Percentiles rank a stretch among this genome's conserved stretches.
phyloP scores from a whole-genome alignment of 1,140 invertebrate species.

The Drosophila nikananu region DNA sequence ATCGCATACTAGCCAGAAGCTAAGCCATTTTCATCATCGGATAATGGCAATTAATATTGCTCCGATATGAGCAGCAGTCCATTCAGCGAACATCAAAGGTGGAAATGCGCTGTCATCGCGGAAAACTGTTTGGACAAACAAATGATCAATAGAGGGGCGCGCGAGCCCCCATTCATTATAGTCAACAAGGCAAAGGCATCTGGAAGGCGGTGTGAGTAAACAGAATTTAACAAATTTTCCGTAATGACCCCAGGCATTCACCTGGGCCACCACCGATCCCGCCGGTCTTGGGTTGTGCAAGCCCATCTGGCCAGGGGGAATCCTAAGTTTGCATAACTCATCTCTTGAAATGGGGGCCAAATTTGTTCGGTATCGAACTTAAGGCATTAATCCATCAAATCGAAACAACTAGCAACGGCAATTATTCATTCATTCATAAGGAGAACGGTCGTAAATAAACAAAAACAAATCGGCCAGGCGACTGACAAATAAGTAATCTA shows the following conservation, averaged over 20 bases:
- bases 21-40: conserved; percentile 34
- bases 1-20: conserved; percentile 13
- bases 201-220: conserved; percentile 35
- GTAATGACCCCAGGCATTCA: conserved; percentile 38
- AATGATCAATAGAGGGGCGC: conserved; percentile 15
- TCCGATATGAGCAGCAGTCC: conserved; percentile 44
- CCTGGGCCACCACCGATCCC: background rate
- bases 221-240: conserved; percentile 54
- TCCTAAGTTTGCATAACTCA: conserved; percentile 66
- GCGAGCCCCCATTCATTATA: conserved; percentile 46
- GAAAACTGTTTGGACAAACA: conserved; percentile 57
- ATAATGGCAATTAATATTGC: conserved; percentile 51
- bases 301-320: conserved; percentile 33
- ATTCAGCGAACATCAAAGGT: conserved; percentile 44
- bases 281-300: conserved; percentile 29
- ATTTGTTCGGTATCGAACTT: background rate
- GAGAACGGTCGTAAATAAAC: conserved; percentile 72
- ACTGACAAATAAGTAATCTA: conserved; percentile 80
- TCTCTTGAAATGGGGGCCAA: conserved; percentile 15
- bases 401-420: conserved; percentile 43
- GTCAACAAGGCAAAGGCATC: conserved; percentile 46
- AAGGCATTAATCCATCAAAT: conserved; percentile 71
- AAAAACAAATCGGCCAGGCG: conserved; percentile 69
- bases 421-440: conserved; percentile 83
- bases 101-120: conserved; percentile 44